Evolutionary conservation across 2,797 vertebrate species (phyloP).

Genomic region (Sebastes variabilis): DNA sequence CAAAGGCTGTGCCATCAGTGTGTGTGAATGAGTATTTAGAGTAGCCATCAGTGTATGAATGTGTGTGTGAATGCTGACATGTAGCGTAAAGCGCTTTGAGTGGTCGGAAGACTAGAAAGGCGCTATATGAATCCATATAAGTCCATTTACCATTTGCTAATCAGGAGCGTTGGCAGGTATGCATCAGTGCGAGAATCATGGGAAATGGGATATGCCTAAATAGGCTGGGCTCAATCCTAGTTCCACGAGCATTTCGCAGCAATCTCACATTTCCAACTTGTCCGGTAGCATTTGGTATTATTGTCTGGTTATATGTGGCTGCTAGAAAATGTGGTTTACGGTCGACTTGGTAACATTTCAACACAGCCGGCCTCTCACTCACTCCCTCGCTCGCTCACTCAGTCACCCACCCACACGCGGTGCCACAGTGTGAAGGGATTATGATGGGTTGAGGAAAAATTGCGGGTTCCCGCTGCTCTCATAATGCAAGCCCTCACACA

Average conservation of each 20-base stretch:
- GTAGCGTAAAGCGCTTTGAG: too few relatives aligned
- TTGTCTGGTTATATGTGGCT: background rate
- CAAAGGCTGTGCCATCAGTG: too few relatives aligned
- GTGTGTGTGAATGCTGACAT: too few relatives aligned
- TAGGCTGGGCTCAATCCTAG: background rate
- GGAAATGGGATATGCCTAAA: slow-evolving; percentile 4
- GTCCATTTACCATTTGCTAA: too few relatives aligned
- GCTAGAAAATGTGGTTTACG: slow-evolving; percentile 2
- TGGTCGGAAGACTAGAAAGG: too few relatives aligned
- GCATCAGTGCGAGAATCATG: background rate
- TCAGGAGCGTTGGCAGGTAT: background rate
- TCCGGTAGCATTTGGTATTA: slow-evolving; percentile 1
- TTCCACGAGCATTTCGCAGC: slow-evolving; percentile 4
- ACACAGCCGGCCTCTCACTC: slow-evolving; percentile 11
- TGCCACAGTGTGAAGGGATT: slow-evolving; percentile 20
- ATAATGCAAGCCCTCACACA: slow-evolving; percentile 47
- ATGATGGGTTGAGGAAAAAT: slow-evolving; percentile 27
- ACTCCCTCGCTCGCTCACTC: slow-evolving; percentile 5
- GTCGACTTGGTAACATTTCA: slow-evolving; percentile 29
- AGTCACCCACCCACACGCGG: slow-evolving; percentile 8
- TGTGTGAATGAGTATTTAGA: too few relatives aligned
- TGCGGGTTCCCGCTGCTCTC: slow-evolving; percentile 49
- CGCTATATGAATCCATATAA: too few relatives aligned
- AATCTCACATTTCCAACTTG: slow-evolving; percentile 3
- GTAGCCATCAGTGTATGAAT: too few relatives aligned